Conservation (phyloP, 1,140 invertebrate species). For the Goniozus legneri region DNA sequence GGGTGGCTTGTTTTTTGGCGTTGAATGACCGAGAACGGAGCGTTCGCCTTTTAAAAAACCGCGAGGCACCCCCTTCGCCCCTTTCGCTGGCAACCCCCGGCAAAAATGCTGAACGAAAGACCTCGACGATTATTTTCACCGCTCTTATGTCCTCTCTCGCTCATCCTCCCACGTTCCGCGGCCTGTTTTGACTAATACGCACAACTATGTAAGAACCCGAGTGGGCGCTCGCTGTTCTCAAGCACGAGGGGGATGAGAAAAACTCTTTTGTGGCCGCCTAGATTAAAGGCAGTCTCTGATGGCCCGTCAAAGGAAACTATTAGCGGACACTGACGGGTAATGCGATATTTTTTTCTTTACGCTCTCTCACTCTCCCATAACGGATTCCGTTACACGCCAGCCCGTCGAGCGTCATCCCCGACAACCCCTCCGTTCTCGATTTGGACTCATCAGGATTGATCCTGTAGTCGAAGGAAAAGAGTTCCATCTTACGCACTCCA, state of each 20-base stretch:
- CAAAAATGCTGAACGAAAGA: too few relatives aligned
- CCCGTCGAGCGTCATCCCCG: neutral
- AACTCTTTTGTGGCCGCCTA: conserved; percentile 36
- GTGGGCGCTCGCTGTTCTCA: conserved; percentile 9
- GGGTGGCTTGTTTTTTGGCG: too few relatives aligned
- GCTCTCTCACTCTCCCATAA: conserved; percentile 6
- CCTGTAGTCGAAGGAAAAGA: too few relatives aligned
- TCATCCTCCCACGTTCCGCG: conserved; percentile 2
- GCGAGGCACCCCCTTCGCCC: conserved; percentile 13
- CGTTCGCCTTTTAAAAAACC: too few relatives aligned
- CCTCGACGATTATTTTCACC: conserved; percentile 31
- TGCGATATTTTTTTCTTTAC: conserved; percentile 31
- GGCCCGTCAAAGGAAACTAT: conserved; percentile 41
- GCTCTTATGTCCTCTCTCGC: conserved; percentile 3
- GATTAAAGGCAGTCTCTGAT: conserved; percentile 43
- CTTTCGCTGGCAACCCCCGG: conserved; percentile 8
- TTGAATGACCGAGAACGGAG: too few relatives aligned
- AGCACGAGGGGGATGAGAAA: conserved; percentile 11
- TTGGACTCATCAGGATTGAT: too few relatives aligned
- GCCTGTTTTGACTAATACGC: too few relatives aligned
- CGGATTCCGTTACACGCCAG: conserved; percentile 13
- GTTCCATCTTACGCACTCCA: too few relatives aligned
- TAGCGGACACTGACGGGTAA: conserved; percentile 34
- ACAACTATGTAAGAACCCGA: conserved; percentile 7
- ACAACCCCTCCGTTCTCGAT: too few relatives aligned